Conservation (phyloP, 1,140 invertebrate species). For the Papilio helenus region DNA sequence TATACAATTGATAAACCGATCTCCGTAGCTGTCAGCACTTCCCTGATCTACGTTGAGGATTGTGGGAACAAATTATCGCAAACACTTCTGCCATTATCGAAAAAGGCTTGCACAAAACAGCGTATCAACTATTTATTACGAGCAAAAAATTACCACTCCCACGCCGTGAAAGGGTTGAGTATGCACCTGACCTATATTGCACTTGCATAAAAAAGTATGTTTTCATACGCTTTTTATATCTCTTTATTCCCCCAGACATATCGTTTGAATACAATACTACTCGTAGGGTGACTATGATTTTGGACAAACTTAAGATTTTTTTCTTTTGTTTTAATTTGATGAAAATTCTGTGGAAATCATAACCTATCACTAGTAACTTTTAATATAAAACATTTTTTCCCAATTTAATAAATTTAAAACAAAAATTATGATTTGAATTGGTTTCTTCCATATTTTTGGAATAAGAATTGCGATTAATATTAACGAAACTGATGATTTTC, state of each 20-base stretch:
- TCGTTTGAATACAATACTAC: conserved; percentile 59
- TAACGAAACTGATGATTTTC: no score
- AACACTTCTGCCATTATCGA: conserved; percentile 70
- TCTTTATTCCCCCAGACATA: conserved; percentile 66
- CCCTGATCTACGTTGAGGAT: conserved; percentile 63
- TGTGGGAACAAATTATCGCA: conserved; percentile 83
- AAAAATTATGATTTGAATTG: not conserved
- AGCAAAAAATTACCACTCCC: conserved; percentile 74
- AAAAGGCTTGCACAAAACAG: conserved; percentile 73
- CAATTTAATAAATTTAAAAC: no score
- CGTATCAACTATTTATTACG: conserved; percentile 49
- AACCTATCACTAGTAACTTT: no score
- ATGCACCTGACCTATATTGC: conserved; percentile 81
- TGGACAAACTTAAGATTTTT: not conserved
- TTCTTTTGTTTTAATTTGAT: not conserved
- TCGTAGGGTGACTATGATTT: conserved; percentile 55
- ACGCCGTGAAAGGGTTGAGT: conserved; percentile 80
- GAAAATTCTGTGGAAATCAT: no score
- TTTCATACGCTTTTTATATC: conserved; percentile 73
- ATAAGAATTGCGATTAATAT: no score
- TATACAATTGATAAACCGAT: conserved; percentile 57
- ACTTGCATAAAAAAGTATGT: conserved; percentile 68
- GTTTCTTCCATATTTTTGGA: not conserved
- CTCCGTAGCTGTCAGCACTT: conserved; percentile 77
- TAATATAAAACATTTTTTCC: no score